Conservation (phyloP, 2,797 vertebrate genomes). For the Rhynchonycteris naso region DNA sequence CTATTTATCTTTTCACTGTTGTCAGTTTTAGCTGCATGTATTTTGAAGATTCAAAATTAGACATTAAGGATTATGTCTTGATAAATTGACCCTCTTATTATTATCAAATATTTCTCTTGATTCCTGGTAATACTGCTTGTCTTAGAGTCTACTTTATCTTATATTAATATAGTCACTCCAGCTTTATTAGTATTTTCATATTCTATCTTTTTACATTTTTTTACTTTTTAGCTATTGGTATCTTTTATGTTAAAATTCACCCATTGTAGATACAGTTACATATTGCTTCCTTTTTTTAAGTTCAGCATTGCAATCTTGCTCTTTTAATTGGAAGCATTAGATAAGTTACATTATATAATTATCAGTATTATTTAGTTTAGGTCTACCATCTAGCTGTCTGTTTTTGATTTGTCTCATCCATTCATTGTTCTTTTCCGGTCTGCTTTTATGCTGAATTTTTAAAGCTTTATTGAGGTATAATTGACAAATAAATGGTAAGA, state of each 20-base stretch:
- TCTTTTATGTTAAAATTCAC: background rate
- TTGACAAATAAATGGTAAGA: background rate
- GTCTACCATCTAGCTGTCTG: background rate
- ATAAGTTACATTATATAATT: background rate
- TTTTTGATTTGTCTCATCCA: background rate
- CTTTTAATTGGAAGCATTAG: background rate
- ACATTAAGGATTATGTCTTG: conserved; percentile 34
- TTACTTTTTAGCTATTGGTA: conserved; percentile 1
- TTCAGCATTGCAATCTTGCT: background rate
- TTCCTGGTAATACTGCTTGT: background rate
- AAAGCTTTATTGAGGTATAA: background rate
- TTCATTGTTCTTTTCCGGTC: background rate
- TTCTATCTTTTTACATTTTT: background rate
- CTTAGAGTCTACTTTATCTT: background rate
- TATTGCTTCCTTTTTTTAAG: background rate
- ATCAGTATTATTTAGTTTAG: background rate
- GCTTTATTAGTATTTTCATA: background rate
- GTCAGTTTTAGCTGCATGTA: background rate
- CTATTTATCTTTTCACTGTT: background rate
- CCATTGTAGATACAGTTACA: background rate
- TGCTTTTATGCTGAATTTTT: background rate
- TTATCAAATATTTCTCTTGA: background rate
- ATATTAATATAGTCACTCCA: background rate
- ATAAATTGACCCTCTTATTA: background rate
- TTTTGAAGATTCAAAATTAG: conserved; percentile 27